These are phyloP conservation scores for Caenorhabditis imperialis DNA, from an alignment of 2,888 invertebrate genomes.

Conservation along the genomic window DNA sequence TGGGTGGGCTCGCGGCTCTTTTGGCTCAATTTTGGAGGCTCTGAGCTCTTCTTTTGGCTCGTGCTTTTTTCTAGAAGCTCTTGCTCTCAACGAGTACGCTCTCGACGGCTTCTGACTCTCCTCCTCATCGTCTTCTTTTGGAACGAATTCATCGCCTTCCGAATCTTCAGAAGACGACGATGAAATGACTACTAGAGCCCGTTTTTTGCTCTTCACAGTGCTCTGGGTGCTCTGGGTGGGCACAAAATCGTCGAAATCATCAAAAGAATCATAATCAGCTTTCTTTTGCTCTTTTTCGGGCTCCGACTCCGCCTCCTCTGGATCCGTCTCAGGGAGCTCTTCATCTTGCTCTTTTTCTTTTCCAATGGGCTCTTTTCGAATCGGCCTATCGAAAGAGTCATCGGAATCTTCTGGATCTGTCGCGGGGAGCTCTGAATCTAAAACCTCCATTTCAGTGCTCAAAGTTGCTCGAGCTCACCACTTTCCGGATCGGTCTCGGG, in stretches of 20 bases:
- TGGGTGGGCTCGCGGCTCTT: slow-evolving; percentile 16
- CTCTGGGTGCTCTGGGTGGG: slow-evolving; percentile 12
- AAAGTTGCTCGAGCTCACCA: too few relatives aligned
- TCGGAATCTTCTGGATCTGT: too few relatives aligned
- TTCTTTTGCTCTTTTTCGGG: not conserved
- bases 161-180: slow-evolving; percentile 39
- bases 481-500: too few relatives aligned
- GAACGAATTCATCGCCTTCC: slow-evolving; percentile 29
- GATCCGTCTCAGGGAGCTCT: slow-evolving; percentile 16
- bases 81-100: not conserved
- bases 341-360: slow-evolving; percentile 11
- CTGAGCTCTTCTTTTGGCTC: not conserved
- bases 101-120: not conserved
- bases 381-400: not conserved
- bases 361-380: not conserved
- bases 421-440: not conserved
- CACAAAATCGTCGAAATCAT: slow-evolving; percentile 44
- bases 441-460: not conserved
- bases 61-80: slow-evolving; percentile 1
- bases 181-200: not conserved
- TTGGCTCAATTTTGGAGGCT: not conserved
- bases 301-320: slow-evolving; percentile 18
- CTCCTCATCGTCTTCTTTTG: slow-evolving; percentile 3
- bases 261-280: slow-evolving; percentile 42
- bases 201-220: not conserved